phyloP scores from a whole-genome alignment of 2,888 invertebrate species.

The Drosophila buzzatii region DNA sequence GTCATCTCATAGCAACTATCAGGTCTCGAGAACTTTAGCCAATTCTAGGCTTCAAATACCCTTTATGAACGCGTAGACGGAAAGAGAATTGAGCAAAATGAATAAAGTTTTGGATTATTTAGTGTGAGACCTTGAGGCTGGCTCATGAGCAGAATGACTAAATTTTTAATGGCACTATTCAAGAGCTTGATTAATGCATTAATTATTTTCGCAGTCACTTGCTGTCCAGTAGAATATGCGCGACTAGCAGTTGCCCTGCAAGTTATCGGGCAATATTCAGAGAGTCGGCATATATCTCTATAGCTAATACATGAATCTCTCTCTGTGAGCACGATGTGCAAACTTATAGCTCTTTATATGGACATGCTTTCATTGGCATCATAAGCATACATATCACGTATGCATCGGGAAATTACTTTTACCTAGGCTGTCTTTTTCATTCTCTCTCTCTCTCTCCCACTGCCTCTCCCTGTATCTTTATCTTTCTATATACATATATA shows the following conservation, averaged over 20 bases:
- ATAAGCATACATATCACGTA: neutral
- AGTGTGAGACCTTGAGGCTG: slow-evolving; percentile 5
- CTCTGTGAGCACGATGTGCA: neutral
- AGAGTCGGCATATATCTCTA: neutral
- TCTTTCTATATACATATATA: neutral
- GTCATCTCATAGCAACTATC: neutral
- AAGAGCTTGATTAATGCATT: slow-evolving; percentile 13
- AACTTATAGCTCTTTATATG: neutral
- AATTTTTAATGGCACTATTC: neutral
- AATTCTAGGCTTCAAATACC: neutral
- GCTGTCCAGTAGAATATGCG: neutral
- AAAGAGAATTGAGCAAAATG: slow-evolving; percentile 8
- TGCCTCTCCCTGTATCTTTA: neutral
- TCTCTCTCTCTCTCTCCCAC: neutral
- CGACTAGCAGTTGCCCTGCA: slow-evolving; percentile 5
- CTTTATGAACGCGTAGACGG: neutral
- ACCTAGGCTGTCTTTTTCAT: neutral
- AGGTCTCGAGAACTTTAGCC: neutral
- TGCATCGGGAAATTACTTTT: neutral
- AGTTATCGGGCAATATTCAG: neutral
- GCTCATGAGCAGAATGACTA: neutral
- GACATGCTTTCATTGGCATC: neutral
- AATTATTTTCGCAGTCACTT: slow-evolving; percentile 6
- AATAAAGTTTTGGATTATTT: neutral
- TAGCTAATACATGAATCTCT: no score